Percentiles rank a stretch among this genome's conserved stretches.
Conservation (phyloP, 2,113 vertebrate species). For the Cinclus mexicanus region DNA sequence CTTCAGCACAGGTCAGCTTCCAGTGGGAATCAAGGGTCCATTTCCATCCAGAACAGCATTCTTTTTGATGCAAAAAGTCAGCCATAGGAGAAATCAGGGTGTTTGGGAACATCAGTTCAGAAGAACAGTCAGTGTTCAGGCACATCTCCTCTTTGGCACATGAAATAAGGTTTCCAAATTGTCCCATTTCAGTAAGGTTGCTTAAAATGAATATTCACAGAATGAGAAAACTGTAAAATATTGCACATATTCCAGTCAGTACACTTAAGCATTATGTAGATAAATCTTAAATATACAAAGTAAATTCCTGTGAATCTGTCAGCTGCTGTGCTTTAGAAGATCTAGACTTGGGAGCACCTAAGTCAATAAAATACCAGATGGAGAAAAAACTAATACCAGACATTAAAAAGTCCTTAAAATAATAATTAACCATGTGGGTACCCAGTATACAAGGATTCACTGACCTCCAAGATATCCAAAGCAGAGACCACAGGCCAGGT, state of each 20-base stretch:
- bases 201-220: constrained; percentile 82
- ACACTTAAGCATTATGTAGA: constrained; percentile 41
- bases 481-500: constrained; percentile 7
- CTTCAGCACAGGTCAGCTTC: neutral
- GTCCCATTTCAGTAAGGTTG: constrained; percentile 78
- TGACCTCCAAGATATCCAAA: neutral
- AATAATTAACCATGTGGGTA: neutral
- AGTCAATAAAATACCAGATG: neutral
- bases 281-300: constrained; percentile 59
- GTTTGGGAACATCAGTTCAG: constrained; percentile 34
- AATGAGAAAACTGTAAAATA: constrained; percentile 77
- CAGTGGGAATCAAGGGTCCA: neutral
- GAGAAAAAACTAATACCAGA: neutral
- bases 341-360: neutral
- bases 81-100: constrained; percentile 31
- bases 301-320: constrained; percentile 19
- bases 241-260: constrained; percentile 64
- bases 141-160: constrained; percentile 60
- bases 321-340: neutral
- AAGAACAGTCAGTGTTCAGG: constrained; percentile 36
- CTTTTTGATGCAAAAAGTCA: constrained; percentile 30
- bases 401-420: neutral
- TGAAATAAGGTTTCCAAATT: constrained; percentile 71
- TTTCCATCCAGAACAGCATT: constrained; percentile 12
- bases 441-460: constrained; percentile 52